Percentiles rank a stretch among this genome's conserved stretches.
These are phyloP conservation scores for Aegithalos caudatus DNA, from an alignment of 2,113 vertebrate genomes.

Conservation along the genomic window DNA sequence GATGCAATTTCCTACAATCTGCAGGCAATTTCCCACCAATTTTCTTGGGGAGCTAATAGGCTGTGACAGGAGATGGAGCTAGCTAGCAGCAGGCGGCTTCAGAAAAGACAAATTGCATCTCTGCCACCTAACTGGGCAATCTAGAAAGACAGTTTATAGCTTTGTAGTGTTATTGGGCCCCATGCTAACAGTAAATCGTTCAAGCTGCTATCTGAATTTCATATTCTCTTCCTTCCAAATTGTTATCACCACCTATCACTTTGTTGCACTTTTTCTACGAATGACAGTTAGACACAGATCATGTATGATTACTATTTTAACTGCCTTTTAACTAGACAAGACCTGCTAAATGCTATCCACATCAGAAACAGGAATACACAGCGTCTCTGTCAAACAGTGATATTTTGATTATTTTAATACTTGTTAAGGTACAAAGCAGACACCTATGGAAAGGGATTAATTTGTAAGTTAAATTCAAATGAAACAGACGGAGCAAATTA, in stretches of 20 bases:
- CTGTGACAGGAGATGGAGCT: conserved; percentile 84
- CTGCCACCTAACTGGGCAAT: conserved; percentile 82
- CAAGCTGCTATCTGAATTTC: conserved; percentile 74
- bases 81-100: conserved; percentile 79
- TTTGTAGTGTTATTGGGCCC: conserved; percentile 77
- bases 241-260: conserved; percentile 70
- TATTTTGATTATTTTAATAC: conserved; percentile 20
- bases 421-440: conserved; percentile 13
- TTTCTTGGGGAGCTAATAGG: conserved; percentile 83
- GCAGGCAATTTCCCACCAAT: conserved; percentile 85
- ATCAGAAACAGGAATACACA: conserved; percentile 41
- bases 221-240: conserved; percentile 71
- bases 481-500: not conserved
- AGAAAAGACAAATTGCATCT: conserved; percentile 83
- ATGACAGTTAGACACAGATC: conserved; percentile 37
- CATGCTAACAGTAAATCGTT: conserved; percentile 78
- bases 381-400: not conserved
- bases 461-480: conserved; percentile 19
- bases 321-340: conserved; percentile 53
- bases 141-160: conserved; percentile 78
- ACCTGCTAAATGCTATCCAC: conserved; percentile 43
- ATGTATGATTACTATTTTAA: conserved; percentile 61
- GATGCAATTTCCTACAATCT: conserved; percentile 87
- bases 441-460: not conserved
- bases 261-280: conserved; percentile 40